A percentile compares a stretch with the other conserved stretches of the same genome.
Conservation (phyloP, 1,140 invertebrate genomes). For the Leptinotarsa texana region DNA sequence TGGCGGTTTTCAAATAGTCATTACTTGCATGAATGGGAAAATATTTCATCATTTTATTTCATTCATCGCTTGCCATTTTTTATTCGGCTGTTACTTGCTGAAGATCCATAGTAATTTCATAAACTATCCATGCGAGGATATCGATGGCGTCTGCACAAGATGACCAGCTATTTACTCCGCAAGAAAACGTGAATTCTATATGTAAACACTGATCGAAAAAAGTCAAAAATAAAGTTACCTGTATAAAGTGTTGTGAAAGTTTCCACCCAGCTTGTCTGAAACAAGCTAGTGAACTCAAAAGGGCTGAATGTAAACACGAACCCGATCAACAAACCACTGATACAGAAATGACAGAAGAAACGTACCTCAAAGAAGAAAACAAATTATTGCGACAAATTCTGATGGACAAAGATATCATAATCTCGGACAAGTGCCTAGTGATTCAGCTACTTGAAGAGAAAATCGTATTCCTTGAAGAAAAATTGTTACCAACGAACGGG, state of each 20-base stretch:
- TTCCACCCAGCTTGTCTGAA: slow-evolving; percentile 18
- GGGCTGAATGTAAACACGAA: slow-evolving; percentile 7
- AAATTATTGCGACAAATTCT: slow-evolving; percentile 7
- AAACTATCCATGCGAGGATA: no score
- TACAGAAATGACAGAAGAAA: slow-evolving; percentile 12
- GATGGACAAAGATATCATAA: slow-evolving; percentile 16
- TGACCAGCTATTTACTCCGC: no score
- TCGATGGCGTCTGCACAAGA: no score
- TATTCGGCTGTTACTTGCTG: no score
- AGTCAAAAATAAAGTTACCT: not conserved
- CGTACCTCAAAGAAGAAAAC: slow-evolving; percentile 12
- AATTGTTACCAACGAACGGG: slow-evolving; percentile 1
- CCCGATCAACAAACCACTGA: slow-evolving; percentile 8
- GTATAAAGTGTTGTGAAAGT: slow-evolving; percentile 7
- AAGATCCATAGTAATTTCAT: no score
- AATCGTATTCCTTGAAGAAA: slow-evolving; percentile 3
- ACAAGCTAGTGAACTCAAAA: slow-evolving; percentile 13
- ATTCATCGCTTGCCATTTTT: no score
- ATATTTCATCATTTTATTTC: no score
- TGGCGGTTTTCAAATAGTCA: no score
- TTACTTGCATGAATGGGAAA: no score
- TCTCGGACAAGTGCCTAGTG: slow-evolving; percentile 6
- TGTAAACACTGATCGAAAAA: slow-evolving; percentile 3
- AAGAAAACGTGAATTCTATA: no score
- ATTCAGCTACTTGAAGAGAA: slow-evolving; percentile 3